Percentiles rank a stretch among this genome's conserved stretches.
Conservation (phyloP, 2,797 vertebrate species). For the Xiphorhynchus erythropygius region DNA sequence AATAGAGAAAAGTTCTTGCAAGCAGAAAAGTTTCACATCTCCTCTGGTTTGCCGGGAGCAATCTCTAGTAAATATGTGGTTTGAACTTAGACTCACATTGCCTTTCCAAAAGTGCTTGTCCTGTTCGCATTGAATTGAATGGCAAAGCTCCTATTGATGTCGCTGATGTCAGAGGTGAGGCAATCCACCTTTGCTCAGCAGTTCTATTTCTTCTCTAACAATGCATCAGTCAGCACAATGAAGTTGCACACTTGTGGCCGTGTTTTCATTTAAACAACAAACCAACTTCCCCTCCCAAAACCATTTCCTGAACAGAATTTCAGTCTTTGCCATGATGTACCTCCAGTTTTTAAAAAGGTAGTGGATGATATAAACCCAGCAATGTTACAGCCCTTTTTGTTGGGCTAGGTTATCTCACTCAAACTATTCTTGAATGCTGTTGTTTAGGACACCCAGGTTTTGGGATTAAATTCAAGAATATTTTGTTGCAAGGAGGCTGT, state of each 20-base stretch:
- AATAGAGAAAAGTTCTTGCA: background rate
- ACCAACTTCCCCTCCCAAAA: background rate
- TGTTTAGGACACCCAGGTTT: background rate
- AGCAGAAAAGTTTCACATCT: background rate
- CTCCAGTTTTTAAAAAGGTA: background rate
- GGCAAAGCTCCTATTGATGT: background rate
- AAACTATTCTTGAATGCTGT: background rate
- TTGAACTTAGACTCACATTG: background rate
- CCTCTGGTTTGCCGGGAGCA: background rate
- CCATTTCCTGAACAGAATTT: background rate
- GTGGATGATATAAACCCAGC: background rate
- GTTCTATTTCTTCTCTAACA: background rate
- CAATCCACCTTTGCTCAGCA: background rate
- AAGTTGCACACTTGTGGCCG: accelerated
- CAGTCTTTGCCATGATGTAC: background rate
- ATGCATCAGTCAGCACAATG: background rate
- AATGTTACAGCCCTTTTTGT: background rate
- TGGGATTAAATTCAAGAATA: background rate
- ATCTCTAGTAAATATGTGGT: background rate
- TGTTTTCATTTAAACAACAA: background rate
- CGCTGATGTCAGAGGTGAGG: background rate
- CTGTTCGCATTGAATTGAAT: background rate
- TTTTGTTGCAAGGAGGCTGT: background rate
- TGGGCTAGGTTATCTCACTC: background rate
- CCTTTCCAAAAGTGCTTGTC: background rate